A percentile compares a stretch with the other conserved stretches of the same genome.
These are phyloP conservation scores for Macropodus opercularis DNA, from an alignment of 2,797 vertebrate genomes.

Conservation along the genomic window DNA sequence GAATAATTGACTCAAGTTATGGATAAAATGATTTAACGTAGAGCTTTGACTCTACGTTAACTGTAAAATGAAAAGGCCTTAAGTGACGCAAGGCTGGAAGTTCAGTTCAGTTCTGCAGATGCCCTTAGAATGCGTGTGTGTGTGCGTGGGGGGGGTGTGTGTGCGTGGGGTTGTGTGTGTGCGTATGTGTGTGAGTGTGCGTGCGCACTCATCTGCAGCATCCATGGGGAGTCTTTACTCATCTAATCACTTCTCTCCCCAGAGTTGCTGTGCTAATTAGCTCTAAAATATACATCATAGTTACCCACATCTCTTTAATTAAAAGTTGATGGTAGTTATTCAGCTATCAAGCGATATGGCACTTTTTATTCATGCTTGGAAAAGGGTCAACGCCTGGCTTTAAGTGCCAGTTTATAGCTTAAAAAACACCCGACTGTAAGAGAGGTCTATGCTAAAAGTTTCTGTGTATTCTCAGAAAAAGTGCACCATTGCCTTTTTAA, in stretches of 20 bases:
- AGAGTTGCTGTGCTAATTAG: conserved; percentile 69
- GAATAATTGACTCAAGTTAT: conserved; percentile 19
- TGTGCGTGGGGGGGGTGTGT: conserved; percentile 11
- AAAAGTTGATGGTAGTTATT: conserved; percentile 69
- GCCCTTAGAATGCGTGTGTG: conserved; percentile 20
- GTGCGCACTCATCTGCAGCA: conserved; percentile 38
- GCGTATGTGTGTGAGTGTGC: conserved; percentile 18
- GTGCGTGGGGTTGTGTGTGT: conserved; percentile 8
- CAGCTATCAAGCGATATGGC: conserved; percentile 47
- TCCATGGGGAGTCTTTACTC: conserved; percentile 70
- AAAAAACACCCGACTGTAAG: conserved; percentile 22
- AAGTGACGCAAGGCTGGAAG: conserved; percentile 22
- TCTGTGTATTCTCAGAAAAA: conserved; percentile 29
- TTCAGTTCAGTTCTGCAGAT: conserved; percentile 16
- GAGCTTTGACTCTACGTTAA: no score
- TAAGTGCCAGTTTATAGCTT: conserved; percentile 31
- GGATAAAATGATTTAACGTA: conserved; percentile 5
- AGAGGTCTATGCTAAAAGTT: neutral
- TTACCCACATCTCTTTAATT: conserved; percentile 68
- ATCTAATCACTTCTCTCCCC: conserved; percentile 72
- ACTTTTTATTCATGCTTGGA: conserved; percentile 33
- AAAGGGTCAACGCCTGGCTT: conserved; percentile 34
- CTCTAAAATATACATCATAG: conserved; percentile 74
- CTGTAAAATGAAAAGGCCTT: no score
- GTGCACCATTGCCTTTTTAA: conserved; percentile 45